phyloP scores from a whole-genome alignment of 2,888 invertebrate genomes.

The Sympetrum striolatum region DNA sequence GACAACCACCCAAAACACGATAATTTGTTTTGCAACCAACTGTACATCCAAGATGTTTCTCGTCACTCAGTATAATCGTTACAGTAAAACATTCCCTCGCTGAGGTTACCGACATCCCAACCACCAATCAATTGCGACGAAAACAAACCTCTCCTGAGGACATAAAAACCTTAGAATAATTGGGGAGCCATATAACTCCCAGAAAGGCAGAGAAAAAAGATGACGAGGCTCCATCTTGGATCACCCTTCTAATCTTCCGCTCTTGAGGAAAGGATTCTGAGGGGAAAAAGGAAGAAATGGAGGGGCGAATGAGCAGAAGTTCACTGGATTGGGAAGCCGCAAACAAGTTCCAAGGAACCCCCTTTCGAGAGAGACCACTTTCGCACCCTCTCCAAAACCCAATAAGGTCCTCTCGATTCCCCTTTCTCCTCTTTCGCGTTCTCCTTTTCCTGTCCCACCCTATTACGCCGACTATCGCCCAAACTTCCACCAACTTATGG shows the following conservation, averaged over 20 bases:
- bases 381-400: constrained; percentile 29
- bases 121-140: background rate
- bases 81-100: background rate
- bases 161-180: background rate
- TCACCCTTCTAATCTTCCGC: background rate
- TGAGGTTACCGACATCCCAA: background rate
- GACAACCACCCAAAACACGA: too few species aligned
- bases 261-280: background rate
- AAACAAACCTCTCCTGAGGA: background rate
- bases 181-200: background rate
- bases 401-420: background rate
- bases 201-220: background rate
- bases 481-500: background rate
- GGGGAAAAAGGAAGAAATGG: background rate
- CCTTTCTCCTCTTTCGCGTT: background rate
- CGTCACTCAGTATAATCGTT: background rate
- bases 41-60: too few species aligned
- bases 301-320: background rate
- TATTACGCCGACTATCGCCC: background rate
- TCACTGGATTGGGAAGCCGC: background rate
- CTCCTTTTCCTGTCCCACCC: background rate
- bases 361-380: background rate
- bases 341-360: constrained; percentile 18
- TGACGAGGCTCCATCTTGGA: background rate
- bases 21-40: too few species aligned